Evolutionary conservation across 2,113 vertebrate species (phyloP).

Genomic region (Muntiacus reevesi): DNA sequence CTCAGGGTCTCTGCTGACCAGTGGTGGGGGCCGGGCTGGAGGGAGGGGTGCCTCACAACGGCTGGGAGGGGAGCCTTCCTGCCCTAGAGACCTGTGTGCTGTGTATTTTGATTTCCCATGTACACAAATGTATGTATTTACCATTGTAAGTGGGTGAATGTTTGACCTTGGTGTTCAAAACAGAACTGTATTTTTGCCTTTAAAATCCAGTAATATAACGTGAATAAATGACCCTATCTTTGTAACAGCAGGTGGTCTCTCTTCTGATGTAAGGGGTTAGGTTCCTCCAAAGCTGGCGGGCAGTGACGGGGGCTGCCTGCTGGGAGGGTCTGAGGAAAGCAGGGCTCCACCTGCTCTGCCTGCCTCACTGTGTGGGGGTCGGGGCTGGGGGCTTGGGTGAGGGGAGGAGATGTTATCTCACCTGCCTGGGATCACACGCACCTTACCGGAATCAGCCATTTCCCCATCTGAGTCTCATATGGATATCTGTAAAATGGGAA

Average conservation of each 20-base stretch:
- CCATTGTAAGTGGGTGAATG: neutral
- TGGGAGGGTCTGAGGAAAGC: neutral
- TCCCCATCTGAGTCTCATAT: neutral
- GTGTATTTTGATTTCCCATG: conserved; percentile 24
- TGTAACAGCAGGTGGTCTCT: conserved; percentile 45
- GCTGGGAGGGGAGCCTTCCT: neutral
- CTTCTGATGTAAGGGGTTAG: neutral
- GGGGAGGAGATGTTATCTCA: neutral
- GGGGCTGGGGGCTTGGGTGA: neutral
- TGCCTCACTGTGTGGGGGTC: neutral
- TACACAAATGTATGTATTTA: conserved; percentile 59
- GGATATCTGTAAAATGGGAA: neutral
- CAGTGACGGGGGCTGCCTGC: neutral
- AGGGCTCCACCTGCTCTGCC: neutral
- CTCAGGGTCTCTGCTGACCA: neutral
- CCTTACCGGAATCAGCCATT: neutral
- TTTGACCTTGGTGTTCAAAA: conserved; percentile 69
- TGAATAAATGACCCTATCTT: conserved; percentile 72
- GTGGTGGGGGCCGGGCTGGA: neutral
- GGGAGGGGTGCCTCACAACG: neutral
- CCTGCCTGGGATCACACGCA: neutral
- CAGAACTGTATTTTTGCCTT: conserved; percentile 77
- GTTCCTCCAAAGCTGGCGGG: neutral
- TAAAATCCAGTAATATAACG: conserved; percentile 44
- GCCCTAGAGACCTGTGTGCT: conserved; percentile 47